These are phyloP conservation scores for Sinocyclocheilus anshuiensis DNA, from an alignment of 2,113 vertebrate species.

Conservation along the genomic window DNA sequence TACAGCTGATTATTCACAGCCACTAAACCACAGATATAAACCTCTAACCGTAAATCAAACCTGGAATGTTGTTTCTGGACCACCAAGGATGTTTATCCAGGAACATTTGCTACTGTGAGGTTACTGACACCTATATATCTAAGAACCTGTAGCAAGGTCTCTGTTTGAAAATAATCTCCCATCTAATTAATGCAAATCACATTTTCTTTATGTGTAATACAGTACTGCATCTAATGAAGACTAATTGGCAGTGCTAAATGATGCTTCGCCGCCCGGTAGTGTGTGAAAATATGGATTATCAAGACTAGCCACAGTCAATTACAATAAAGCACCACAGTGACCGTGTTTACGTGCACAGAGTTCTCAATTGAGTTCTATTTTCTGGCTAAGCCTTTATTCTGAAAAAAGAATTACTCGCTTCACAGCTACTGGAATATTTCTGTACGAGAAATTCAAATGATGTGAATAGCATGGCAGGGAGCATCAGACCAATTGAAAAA, in stretches of 20 bases:
- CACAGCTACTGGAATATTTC: not conserved
- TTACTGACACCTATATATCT: not conserved
- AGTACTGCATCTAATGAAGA: conserved; percentile 21
- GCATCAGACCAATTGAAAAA: not conserved
- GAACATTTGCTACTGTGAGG: not conserved
- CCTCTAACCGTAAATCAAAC: not conserved
- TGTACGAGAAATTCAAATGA: not conserved
- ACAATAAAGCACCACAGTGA: not conserved
- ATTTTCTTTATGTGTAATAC: conserved; percentile 23
- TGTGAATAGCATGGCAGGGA: not conserved
- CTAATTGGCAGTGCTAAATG: conserved; percentile 27
- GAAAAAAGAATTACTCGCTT: not conserved
- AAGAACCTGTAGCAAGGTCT: not conserved
- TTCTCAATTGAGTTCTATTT: not conserved
- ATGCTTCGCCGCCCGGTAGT: conserved; percentile 19
- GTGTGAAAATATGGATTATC: conserved; percentile 15
- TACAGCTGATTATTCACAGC: not conserved
- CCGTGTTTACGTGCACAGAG: not conserved
- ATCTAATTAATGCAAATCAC: conserved; percentile 23
- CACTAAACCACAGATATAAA: not conserved
- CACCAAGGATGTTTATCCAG: not conserved
- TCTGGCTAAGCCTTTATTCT: not conserved
- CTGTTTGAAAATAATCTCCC: not conserved
- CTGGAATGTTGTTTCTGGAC: not conserved
- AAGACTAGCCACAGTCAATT: not conserved